Evolutionary conservation across 2,113 vertebrate species (phyloP), one percentile per base, ranked within the genome.

Genomic region (Pseudonaja textilis): DNA sequence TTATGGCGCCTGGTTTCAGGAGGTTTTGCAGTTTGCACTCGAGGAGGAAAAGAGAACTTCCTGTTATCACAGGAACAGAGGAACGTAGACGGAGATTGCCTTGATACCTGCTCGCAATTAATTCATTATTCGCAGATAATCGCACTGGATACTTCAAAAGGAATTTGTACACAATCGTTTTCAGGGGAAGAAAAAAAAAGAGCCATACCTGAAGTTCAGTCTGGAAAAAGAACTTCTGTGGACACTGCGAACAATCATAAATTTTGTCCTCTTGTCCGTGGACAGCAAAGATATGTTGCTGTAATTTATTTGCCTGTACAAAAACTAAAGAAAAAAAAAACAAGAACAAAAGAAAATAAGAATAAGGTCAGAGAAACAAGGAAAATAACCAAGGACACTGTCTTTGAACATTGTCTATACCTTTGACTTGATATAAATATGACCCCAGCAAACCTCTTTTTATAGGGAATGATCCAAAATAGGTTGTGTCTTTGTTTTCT

Each of bases 151-250:
- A 61, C 14, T 55, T 25, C 29, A 47, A 54, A 91, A 91, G 50
- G 61, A n/a, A 88, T 94, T 85, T 94, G 69, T 39, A 95, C 95
- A 95, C 56, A 91, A 18, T 10, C 9, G 23, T 22, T 69, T 94
- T 56, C 92, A 94, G 47, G 22, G 20, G 5, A 5, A 26, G 8
- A 29, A 5, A 64, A 2, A 25, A 25, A 10, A 1, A 59, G 59
- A 26, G n/a, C 20, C 97, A 91, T 97, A 99, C 99, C 99, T 99
- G 99, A 98, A 99, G 98, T 97, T 99, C 99, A 42, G 99, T 99
- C 98, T 99, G 99, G 96, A 99, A 99, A 97, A 99, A 99, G 98
- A 99, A 99, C 98, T 99, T 99, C 98, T 99, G 99, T 0, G 99
- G 99, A 97, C 99, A 99, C 97, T 99, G 99, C 4, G 99, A 99